Evolutionary conservation across 2,113 vertebrate genomes (phyloP).

Genomic region (Coregonus clupeaformis): DNA sequence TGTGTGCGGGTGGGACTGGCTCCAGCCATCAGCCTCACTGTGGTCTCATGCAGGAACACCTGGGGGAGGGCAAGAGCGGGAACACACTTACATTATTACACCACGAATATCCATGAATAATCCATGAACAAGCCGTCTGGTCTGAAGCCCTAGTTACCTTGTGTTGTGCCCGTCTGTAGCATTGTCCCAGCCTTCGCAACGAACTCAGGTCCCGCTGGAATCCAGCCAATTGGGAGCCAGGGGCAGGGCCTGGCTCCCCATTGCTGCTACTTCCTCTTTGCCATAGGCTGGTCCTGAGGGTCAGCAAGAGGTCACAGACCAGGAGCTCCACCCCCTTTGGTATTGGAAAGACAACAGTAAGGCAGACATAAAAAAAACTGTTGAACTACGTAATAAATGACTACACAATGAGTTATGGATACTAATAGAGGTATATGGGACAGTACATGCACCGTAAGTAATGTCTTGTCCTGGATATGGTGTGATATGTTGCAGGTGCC

Average conservation of each 20-base stretch:
- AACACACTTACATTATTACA: background rate
- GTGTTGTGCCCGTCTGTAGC: constrained; percentile 88
- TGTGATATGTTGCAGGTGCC: constrained; percentile 36
- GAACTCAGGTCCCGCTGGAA: constrained; percentile 96
- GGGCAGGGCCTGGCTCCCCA: constrained; percentile 86
- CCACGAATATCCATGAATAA: constrained; percentile 3
- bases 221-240: constrained; percentile 84
- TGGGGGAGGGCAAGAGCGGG: constrained; percentile 38
- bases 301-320: constrained; percentile 90
- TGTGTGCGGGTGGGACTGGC: constrained; percentile 97
- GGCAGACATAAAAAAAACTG: background rate
- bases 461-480: background rate
- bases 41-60: constrained; percentile 97
- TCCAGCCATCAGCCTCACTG: constrained; percentile 94
- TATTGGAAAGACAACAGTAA: background rate
- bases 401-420: background rate
- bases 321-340: constrained; percentile 91
- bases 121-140: background rate
- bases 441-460: background rate
- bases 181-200: constrained; percentile 87
- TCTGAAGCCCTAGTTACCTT: constrained; percentile 76
- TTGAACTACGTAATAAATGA: background rate
- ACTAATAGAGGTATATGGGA: background rate
- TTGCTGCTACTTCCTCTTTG: constrained; percentile 84
- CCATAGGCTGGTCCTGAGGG: constrained; percentile 90